Conservation (phyloP, 2,888 invertebrate genomes). For the Perithous albicinctus region DNA sequence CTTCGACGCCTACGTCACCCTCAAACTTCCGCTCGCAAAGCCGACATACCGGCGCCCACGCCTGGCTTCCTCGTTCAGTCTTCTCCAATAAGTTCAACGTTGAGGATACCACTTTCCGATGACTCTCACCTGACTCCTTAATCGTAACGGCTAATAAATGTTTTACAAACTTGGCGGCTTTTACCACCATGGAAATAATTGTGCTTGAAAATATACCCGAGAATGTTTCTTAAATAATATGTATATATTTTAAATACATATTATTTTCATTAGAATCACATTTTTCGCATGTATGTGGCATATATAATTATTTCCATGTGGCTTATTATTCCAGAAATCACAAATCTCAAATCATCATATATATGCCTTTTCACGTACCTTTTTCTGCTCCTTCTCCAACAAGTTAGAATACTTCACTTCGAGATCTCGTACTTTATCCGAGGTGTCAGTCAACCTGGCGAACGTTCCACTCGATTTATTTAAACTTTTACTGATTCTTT, state of each 20-base stretch:
- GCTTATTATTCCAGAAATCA: no score
- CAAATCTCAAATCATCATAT: no score
- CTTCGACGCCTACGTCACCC: conserved; percentile 67
- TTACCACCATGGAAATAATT: no score
- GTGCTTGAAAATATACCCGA: no score
- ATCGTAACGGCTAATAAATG: no score
- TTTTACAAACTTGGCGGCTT: no score
- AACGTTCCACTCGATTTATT: neutral
- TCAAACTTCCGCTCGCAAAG: conserved; percentile 73
- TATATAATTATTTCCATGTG: no score
- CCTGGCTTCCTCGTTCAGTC: conserved; percentile 68
- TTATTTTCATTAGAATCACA: no score
- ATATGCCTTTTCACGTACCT: neutral
- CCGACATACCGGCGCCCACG: conserved; percentile 74
- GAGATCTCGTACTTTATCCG: conserved; percentile 52
- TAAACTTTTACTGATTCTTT: no score
- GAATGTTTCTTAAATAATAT: no score
- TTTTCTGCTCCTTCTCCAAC: conserved; percentile 20
- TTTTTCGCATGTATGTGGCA: no score
- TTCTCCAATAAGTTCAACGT: conserved; percentile 64
- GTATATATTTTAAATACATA: no score
- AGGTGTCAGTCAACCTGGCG: conserved; percentile 65
- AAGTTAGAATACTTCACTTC: conserved; percentile 34
- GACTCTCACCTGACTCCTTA: conserved; percentile 24
- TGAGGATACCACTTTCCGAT: conserved; percentile 35